These are phyloP conservation scores for Epistrophella euchroma DNA, from an alignment of 2,888 invertebrate species.

Conservation along the genomic window DNA sequence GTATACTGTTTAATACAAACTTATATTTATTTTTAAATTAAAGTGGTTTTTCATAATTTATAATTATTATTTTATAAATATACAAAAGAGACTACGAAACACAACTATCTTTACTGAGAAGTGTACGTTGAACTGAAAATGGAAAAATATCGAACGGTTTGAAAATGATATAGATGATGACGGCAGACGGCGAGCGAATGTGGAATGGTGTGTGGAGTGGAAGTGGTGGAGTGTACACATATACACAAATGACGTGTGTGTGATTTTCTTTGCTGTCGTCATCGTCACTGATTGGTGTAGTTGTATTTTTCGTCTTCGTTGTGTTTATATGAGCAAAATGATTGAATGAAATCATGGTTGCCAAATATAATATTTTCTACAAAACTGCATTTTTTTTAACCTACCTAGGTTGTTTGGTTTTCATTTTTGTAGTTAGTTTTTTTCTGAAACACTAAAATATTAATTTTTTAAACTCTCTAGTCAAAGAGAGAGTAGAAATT, in stretches of 20 bases:
- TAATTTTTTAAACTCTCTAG: no score
- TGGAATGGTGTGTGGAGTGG: neutral
- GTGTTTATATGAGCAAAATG: conserved; percentile 33
- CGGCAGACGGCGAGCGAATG: no score
- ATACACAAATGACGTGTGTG: neutral
- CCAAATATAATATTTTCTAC: no score
- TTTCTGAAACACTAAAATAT: no score
- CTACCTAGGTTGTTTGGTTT: no score
- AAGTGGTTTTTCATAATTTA: conserved; percentile 29
- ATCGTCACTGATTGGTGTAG: conserved; percentile 12
- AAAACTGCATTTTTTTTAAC: no score
- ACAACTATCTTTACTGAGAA: conserved; percentile 45
- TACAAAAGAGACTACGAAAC: conserved; percentile 45
- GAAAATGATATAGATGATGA: no score
- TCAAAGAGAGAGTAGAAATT: no score
- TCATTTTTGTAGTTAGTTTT: no score
- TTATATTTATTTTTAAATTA: conserved; percentile 25
- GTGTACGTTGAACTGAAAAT: conserved; percentile 62
- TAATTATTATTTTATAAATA: conserved; percentile 31
- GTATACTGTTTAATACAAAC: conserved; percentile 12
- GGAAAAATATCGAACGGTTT: conserved; percentile 21
- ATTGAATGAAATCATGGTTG: conserved; percentile 32
- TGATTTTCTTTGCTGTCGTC: conserved; percentile 29
- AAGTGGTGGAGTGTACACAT: neutral
- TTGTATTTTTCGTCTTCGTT: conserved; percentile 29